Evolutionary conservation across 2,888 invertebrate species (phyloP), one percentile per base, ranked within the genome.

Genomic region (Cheilosia vulpina): DNA sequence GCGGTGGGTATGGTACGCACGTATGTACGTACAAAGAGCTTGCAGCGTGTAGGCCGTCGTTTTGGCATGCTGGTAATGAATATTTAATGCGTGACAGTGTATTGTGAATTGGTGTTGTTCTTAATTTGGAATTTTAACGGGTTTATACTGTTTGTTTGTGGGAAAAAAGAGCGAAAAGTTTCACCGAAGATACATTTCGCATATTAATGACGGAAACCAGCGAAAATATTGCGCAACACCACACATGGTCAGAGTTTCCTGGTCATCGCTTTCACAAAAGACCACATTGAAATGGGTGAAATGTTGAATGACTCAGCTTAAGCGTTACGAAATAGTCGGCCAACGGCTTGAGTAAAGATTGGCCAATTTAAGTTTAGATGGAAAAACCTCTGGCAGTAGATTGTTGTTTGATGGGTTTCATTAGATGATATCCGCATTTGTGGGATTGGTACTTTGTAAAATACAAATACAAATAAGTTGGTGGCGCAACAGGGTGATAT

Each of bases 191-290:
- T 43, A 73, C 45, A 27, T 53, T 79, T 63, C 57, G 83, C 83
- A 83, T 83, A 65, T 72, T 65, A 79, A 83, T 79, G 41, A 31
- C 45, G 24, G 24, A 50, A 19, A 21, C 13, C 21, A 27, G 27
- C 27, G 50, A 17, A 47, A 21, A 21, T 68, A 68, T 83, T 83
- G 63, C 79, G 79, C 78, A 83, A 83, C 41, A 24, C 68, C 68
- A 31, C 83, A 63, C 73, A 83, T 75, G 79, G 73, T 58, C 68
- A 71, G 43, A 63, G 38, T 43, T 55, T 41, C 47, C 11, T 75
- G 66, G 55, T 72, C 71, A 72, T 24, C 79, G 83, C 83, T 83
- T 83, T 83, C 83, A 83, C 73, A 73, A 69, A 53, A 27, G 19
- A 21, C 24, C n/a, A 11, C 27, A 34, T 19, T 31, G 31, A n/a